Base-by-base conservation (phyloP, 2,797 vertebrate genomes). In the Threskiornis aethiopicus region DNA sequence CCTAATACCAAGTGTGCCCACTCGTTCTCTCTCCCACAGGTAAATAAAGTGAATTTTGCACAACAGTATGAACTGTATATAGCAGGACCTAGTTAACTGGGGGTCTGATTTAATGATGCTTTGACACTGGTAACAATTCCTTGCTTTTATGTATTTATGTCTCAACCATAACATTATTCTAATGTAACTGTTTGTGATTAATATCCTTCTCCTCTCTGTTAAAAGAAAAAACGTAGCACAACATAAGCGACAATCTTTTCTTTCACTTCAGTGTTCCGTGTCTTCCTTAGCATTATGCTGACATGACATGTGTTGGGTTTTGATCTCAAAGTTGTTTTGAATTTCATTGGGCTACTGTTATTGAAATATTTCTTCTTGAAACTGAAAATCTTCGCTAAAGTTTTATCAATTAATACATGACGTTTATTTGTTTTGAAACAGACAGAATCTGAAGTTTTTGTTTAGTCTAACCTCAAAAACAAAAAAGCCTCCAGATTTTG, bases 131-230 rank as follows among this genome's bases (percentile, higher is more conserved):
- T 5, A n/a, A 24, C 35, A 26, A 71, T 85, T 95, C 82, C 90
- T 97, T 94, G 89, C 94, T 94, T 95, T 84, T 88, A 89, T 59
- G 73, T 29, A 73, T 94, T 97, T 96, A 91, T 89, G 52, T 90
- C 94, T 97, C 97, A 96, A 90, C 76, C 95, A 6, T 49, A 96
- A 95, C 90, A 89, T 93, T 97, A 97, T 97, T 97, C 90, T 96
- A 97, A 96, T 77, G 93, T 92, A 97, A 97, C 80, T 95, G 65
- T 95, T 90, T 96, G 94, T 96, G 96, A 96, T 91, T 93, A 97
- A 95, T 87, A 94, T 46, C 81, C 42, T 73, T 31, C 67, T 87
- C 28, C 39, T 90, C 54, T 39, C 84, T 61, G 69, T 41, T 87
- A 54, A 55, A 89, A 77, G 11, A 35, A 77, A n/a, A 64, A 67